Conservation (phyloP, 2,113 vertebrate species). For the Coregonus clupeaformis region DNA sequence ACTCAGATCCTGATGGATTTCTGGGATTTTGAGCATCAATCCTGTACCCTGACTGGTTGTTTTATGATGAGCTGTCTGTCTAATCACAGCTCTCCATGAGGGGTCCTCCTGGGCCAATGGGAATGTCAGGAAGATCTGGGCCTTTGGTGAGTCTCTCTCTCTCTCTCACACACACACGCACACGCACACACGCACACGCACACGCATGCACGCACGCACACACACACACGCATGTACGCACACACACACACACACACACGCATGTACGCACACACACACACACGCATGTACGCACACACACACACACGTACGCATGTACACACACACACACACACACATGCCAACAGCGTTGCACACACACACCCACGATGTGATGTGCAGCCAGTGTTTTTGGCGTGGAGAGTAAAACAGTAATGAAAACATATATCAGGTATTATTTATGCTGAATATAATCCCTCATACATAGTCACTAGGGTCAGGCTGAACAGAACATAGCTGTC, state of each 20-base stretch:
- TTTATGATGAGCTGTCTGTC: slow-evolving; percentile 44
- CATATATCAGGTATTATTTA: slow-evolving; percentile 28
- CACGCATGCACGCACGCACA: too few relatives aligned
- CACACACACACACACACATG: too few relatives aligned
- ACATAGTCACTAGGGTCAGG: not conserved
- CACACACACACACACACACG: too few relatives aligned
- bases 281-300: too few relatives aligned
- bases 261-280: too few relatives aligned
- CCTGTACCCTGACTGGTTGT: slow-evolving; percentile 18
- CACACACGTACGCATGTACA: too few relatives aligned
- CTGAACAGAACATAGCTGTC: not conserved
- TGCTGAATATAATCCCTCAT: too few relatives aligned
- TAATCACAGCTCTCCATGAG: slow-evolving; percentile 86
- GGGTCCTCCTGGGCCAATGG: slow-evolving; percentile 88
- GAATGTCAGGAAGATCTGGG: slow-evolving; percentile 91
- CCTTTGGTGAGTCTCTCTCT: slow-evolving; percentile 82
- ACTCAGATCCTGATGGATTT: too few relatives aligned
- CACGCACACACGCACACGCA: not conserved
- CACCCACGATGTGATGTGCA: not conserved
- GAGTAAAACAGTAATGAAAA: not conserved
- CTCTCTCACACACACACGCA: not conserved
- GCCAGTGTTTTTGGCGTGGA: not conserved
- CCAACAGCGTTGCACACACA: too few relatives aligned
- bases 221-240: not conserved
- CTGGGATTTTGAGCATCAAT: not conserved